These are phyloP conservation scores for Alauda arvensis DNA, from an alignment of 2,797 vertebrate genomes.

Conservation along the genomic window DNA sequence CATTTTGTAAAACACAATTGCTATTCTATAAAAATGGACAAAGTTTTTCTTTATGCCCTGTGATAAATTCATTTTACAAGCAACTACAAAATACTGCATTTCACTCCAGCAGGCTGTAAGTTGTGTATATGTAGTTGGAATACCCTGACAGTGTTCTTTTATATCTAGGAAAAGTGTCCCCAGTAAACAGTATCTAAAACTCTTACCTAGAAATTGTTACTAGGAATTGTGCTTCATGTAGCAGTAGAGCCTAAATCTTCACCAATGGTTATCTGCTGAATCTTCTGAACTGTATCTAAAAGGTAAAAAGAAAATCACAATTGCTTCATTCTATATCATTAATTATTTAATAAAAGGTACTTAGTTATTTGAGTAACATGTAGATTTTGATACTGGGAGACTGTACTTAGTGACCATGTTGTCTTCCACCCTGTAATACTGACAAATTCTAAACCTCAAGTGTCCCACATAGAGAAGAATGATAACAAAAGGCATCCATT, in stretches of 20 bases:
- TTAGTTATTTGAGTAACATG: background rate
- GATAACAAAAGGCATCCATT: background rate
- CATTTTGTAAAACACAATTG: background rate
- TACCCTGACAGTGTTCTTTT: background rate
- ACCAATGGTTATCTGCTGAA: background rate
- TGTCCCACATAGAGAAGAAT: background rate
- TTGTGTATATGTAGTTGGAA: slow-evolving; percentile 10
- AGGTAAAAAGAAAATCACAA: background rate
- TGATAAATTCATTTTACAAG: slow-evolving; percentile 25
- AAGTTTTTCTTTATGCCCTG: background rate
- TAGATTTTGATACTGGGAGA: background rate
- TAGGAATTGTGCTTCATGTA: background rate
- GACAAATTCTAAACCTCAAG: background rate
- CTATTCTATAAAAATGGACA: slow-evolving; percentile 2
- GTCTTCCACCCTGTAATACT: background rate
- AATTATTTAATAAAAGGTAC: background rate
- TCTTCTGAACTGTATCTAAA: background rate
- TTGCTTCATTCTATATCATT: background rate
- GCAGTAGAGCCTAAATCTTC: background rate
- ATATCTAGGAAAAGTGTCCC: background rate
- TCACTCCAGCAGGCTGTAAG: background rate
- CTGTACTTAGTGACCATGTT: background rate
- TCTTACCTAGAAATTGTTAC: background rate
- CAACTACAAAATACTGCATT: slow-evolving; percentile 8
- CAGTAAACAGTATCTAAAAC: slow-evolving; percentile 8